Evolutionary conservation across 2,888 invertebrate species (phyloP).

Genomic region (Chorisops tibialis): DNA sequence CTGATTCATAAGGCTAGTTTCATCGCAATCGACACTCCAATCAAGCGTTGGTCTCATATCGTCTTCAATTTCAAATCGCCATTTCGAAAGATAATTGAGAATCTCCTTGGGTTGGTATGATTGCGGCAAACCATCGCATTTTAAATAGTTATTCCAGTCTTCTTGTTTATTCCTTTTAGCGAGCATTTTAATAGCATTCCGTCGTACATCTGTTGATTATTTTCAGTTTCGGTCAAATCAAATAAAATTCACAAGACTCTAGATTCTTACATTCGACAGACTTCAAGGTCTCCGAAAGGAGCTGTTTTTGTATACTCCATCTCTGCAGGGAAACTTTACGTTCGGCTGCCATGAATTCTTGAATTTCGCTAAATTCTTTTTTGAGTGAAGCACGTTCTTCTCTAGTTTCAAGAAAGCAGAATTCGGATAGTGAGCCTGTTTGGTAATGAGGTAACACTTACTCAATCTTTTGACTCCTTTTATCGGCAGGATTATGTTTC

Average conservation of each 20-base stretch:
- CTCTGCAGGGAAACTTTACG: background rate
- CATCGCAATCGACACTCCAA: background rate
- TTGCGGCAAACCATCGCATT: conserved; percentile 13
- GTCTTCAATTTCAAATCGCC: background rate
- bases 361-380: conserved; percentile 4
- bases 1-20: conserved; percentile 7
- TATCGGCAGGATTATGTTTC: too few relatives aligned
- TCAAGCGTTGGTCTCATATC: background rate
- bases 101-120: background rate
- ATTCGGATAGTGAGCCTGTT: too few relatives aligned
- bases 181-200: background rate
- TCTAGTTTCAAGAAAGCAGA: too few relatives aligned
- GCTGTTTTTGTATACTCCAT: background rate
- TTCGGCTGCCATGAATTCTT: background rate
- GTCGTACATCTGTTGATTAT: background rate
- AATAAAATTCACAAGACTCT: too few relatives aligned
- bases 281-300: background rate
- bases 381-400: too few relatives aligned
- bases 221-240: background rate
- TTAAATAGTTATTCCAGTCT: conserved; percentile 13
- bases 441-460: too few relatives aligned
- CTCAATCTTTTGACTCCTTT: too few relatives aligned
- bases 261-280: background rate
- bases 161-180: background rate
- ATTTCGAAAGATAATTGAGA: background rate